phyloP scores from a whole-genome alignment of 2,797 vertebrate species.

The Sylvilagus floridanus region DNA sequence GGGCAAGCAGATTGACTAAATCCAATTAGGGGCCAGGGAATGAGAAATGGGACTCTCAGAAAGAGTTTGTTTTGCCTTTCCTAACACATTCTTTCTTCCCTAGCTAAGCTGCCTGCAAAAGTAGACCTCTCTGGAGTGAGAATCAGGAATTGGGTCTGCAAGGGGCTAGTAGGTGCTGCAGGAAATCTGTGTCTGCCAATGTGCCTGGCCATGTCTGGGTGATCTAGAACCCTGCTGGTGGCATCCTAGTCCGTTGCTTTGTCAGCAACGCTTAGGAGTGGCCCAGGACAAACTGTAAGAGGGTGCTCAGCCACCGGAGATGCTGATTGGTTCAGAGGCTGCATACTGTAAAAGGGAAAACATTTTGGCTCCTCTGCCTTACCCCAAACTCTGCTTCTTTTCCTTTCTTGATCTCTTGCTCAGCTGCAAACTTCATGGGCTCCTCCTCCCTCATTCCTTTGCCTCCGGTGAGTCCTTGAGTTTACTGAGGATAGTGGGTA shows the following conservation, averaged over 20 bases:
- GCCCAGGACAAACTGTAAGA: neutral
- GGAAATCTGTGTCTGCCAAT: neutral
- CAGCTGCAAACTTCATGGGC: neutral
- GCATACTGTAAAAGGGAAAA: neutral
- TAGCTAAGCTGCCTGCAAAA: neutral
- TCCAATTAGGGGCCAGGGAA: neutral
- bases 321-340: neutral
- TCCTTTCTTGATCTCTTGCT: neutral
- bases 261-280: neutral
- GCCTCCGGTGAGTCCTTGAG: neutral
- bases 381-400: neutral
- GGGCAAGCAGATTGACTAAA: conserved; percentile 57
- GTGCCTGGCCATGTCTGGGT: neutral
- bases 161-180: neutral
- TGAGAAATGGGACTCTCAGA: neutral
- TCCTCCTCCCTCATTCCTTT: neutral
- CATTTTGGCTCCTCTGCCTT: neutral
- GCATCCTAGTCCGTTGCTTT: neutral
- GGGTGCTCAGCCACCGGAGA: neutral
- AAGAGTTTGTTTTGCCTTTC: conserved; percentile 46
- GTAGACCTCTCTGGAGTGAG: neutral
- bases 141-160: neutral
- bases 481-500: neutral
- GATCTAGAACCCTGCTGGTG: neutral
- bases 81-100: neutral